Base-by-base conservation (phyloP, 1,140 invertebrate species). In the Diabrotica virgifera region DNA sequence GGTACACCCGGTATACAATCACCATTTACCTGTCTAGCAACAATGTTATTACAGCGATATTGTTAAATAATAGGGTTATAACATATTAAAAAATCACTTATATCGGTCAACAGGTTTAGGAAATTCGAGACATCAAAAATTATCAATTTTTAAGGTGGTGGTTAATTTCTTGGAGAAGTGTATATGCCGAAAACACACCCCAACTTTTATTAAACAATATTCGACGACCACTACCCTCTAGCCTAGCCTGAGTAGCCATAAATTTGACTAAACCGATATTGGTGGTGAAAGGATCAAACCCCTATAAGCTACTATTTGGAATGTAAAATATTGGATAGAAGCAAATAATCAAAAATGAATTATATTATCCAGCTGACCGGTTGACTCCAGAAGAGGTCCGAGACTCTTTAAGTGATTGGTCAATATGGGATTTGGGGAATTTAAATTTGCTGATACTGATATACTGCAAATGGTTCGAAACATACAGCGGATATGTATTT, bases 381-480 rank as follows among this genome's bases (percentile, higher is more conserved):
- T 61, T 74, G 70, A 69, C 67, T 72, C 66, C 61, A 69, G 66
- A 61, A 70, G 67, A 67, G 72, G 72, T 67, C 69, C 68, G 65
- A 61, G 70, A 63, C 63, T 74, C n/a, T 46, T n/a, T 74, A 72
- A 63, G 63, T 63, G 60, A 56, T 38, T 53, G 70, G 68, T 71
- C 72, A 74, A 74, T 74, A 74, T 74, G 67, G 69, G 72, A 74
- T 74, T 73, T 73, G 65, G 52, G 53, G 70, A 74, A 74, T 74
- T 69, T 72, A 72, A 74, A 74, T 74, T 74, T 71, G 72, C 72
- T 72, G 72, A 74, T 72, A 66, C 72, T 74, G 72, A 74, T 66
- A 72, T 74, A 74, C 63, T 74, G 70, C 70, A 72, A 74, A 74
- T 74, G 67, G 70, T 62, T 62, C 67, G 36, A 56, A 59, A 37